Percentiles rank a stretch among this genome's conserved stretches.
phyloP scores from a whole-genome alignment of 2,888 invertebrate genomes.

The Heliconius erato region DNA sequence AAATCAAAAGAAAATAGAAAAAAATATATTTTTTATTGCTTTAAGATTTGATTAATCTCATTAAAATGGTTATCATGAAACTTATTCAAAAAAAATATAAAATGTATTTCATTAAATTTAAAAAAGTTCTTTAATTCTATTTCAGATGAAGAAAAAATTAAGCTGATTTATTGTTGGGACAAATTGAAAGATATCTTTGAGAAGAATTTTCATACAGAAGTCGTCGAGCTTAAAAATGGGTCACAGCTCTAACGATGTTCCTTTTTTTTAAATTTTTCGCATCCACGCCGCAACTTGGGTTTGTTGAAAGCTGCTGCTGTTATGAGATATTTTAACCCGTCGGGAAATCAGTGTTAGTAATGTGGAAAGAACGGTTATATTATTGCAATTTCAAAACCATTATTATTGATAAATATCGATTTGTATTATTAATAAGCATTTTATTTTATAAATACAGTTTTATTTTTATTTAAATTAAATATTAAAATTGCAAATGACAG shows the following conservation, averaged over 20 bases:
- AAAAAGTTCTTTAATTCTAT: slow-evolving; percentile 18
- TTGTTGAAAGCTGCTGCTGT: slow-evolving; percentile 46
- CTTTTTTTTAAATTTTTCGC: slow-evolving; percentile 65
- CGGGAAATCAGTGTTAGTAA: slow-evolving; percentile 47
- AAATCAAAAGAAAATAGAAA: not conserved
- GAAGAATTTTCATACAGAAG: slow-evolving; percentile 38
- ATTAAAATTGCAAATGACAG: too few relatives aligned
- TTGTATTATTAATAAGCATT: not conserved
- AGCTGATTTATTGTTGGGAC: slow-evolving; percentile 45
- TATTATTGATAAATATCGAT: slow-evolving; percentile 4
- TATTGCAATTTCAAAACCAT: slow-evolving; percentile 8
- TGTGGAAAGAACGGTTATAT: slow-evolving; percentile 24
- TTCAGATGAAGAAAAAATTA: slow-evolving; percentile 42
- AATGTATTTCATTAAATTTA: not conserved
- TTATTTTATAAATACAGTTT: not conserved
- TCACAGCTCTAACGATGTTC: slow-evolving; percentile 70
- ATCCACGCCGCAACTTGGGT: slow-evolving; percentile 49
- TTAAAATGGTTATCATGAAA: not conserved
- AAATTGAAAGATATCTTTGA: slow-evolving; percentile 49
- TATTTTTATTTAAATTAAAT: not conserved
- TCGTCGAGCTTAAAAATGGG: slow-evolving; percentile 62
- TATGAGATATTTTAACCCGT: slow-evolving; percentile 46
- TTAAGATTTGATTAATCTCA: not conserved
- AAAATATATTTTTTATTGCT: too few relatives aligned
- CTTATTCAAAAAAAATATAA: not conserved